Conservation (phyloP, 2,113 vertebrate genomes). For the Notechis scutatus region DNA sequence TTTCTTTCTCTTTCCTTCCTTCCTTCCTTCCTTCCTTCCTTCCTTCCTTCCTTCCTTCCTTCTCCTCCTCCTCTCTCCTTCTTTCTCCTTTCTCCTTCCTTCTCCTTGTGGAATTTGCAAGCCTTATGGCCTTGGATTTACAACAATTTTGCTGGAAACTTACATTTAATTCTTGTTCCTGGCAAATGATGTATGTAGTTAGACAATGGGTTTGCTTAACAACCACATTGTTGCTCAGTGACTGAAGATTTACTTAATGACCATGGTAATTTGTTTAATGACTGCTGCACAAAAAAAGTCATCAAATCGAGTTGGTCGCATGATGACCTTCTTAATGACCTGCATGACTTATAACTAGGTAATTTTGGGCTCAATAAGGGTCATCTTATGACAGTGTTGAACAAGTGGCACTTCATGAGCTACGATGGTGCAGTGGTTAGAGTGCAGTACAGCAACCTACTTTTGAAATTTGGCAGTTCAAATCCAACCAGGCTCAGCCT, state of each 20-base stretch:
- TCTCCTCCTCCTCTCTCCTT: no score
- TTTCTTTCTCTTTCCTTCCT: accelerated
- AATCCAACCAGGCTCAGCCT: no score
- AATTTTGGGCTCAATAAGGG: not conserved
- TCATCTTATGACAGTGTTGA: not conserved
- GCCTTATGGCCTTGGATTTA: not conserved
- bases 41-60: no score
- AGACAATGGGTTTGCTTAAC: not conserved
- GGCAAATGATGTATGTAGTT: not conserved
- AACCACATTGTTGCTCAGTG: not conserved
- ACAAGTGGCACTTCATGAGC: no score
- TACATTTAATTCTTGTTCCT: no score
- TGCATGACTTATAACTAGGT: not conserved
- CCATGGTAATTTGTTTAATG: not conserved
- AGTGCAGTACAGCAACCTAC: no score
- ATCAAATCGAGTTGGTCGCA: not conserved
- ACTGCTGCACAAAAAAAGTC: not conserved
- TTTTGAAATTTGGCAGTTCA: no score
- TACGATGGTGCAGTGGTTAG: no score
- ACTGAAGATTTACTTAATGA: not conserved
- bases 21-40: no score
- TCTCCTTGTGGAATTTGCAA: not conserved
- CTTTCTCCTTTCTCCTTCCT: no score
- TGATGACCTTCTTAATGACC: not conserved
- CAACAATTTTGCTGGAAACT: no score